Base-by-base conservation (phyloP, 2,797 vertebrate species). In the Danionella dracula region DNA sequence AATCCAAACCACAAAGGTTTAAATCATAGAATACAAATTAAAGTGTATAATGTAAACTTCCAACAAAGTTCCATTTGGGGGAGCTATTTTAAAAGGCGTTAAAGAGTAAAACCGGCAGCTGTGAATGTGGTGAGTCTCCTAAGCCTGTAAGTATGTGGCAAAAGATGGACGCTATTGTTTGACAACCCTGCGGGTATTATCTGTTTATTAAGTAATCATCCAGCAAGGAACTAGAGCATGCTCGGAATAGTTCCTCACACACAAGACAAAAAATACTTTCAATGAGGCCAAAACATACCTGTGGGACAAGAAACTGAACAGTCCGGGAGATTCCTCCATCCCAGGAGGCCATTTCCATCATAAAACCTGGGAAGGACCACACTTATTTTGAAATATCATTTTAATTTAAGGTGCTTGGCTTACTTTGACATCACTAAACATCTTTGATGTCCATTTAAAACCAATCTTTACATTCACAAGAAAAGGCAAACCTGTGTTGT, bases 311-410 rank as follows among this genome's bases (percentile, higher is more conserved):
- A 79, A 99, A 99, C 31, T 99, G 96, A n/a, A 99, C 96, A 0
- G 96, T 99, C 44, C 95, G 92, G 15, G 97, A 99, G 72, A 99
- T 87, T n/a, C 97, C 97, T 68, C 96, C 97, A 35, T 99, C 97
- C 96, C 97, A 99, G 0, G 97, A 99, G 23, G 94, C 96, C 96
- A 99, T 99, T 84, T 99, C 97, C 96, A 99, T 99, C 97, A 99
- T 99, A 82, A 99, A 99, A 65, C 96, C 96, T 99, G 70, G 79
- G 57, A 8, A 12, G 12, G 34, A 20, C 23, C 23, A 27, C 23
- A 27, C 23, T n/a, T n/a, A n/a, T n/a, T n/a, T n/a, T n/a, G n/a
- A n/a, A 27, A 27, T 27, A 27, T 27, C 3, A 27, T 27, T 27
- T 27, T n/a, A n/a, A n/a, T n/a, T n/a, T n/a, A n/a, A n/a, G n/a